Base-by-base conservation (phyloP, 2,797 vertebrate species). In the Toxotes lorentzi region DNA sequence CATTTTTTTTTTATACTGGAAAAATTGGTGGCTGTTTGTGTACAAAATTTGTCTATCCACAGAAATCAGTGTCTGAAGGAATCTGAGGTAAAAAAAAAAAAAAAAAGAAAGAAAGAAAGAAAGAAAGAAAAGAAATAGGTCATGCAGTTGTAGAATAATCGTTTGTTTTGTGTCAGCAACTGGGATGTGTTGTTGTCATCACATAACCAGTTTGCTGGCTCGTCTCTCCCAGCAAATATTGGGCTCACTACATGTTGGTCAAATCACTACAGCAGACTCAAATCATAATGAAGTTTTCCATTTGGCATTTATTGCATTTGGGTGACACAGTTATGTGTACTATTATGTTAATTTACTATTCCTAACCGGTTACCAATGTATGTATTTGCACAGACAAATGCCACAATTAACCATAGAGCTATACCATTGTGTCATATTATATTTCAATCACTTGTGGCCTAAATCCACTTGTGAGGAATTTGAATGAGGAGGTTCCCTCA, bases 381-480 rank as follows among this genome's bases (percentile, higher is more conserved):
- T 19, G 50, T 70, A 59, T 69, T 63, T 67, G 14, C 66, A 59
- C 48, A 84, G 64, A 82, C 54, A 73, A 78, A 73, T 48, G 47
- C 24, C 53, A 60, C 38, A 51, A 71, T 85, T 73, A 86, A 67
- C 65, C 50, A 77, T 6, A 73, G 65, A 81, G 70, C 73, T 70
- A 66, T 40, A 73, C 24, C 0, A 13, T 60, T 73, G 35, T 86
- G 87, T 86, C 90, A 83, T 53, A 69, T 70, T 70, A 76, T 40
- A 87, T 91, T 82, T 84, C 60, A 79, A 43, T 91, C 83, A 91
- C 66, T 75, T 63, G n/a, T 73, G 78, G 82, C 89, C 81, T 63
- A 67, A 35, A 62, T 87, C 79, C 59, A 59, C 73, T 70, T 57
- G 66, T 76, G 74, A 67, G 70, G 74, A 87, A 87, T 87, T 43